Percentiles rank a stretch among this genome's conserved stretches.
phyloP scores from a whole-genome alignment of 2,888 invertebrate genomes.

The Bembecia ichneumoniformis region DNA sequence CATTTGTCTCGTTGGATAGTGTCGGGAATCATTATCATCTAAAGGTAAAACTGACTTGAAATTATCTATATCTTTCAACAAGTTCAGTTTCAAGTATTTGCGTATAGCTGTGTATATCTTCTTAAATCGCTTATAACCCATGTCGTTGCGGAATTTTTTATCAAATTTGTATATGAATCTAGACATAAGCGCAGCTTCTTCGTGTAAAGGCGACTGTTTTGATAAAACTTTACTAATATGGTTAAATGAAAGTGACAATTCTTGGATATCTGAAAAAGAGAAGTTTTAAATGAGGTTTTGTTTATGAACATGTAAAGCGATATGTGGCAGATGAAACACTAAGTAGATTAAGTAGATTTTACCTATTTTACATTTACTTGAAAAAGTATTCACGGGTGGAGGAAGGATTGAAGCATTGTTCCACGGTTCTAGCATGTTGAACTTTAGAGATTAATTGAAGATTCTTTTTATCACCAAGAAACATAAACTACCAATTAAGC shows the following conservation, averaged over 20 bases:
- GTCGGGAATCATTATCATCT: constrained; percentile 32
- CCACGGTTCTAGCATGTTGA: constrained; percentile 48
- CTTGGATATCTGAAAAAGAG: constrained; percentile 36
- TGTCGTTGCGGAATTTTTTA: constrained; percentile 71
- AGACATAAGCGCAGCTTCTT: constrained; percentile 69
- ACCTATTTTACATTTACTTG: constrained; percentile 26
- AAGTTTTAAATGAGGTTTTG: background rate
- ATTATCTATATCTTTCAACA: constrained; percentile 53
- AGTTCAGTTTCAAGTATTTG: constrained; percentile 58
- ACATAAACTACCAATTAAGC: too few species aligned
- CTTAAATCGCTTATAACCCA: constrained; percentile 67
- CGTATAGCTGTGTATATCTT: constrained; percentile 66
- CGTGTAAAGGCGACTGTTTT: constrained; percentile 61
- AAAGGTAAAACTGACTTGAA: constrained; percentile 40
- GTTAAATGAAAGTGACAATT: constrained; percentile 29
- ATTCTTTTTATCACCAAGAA: too few species aligned
- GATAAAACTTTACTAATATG: constrained; percentile 38
- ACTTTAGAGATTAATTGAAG: too few species aligned
- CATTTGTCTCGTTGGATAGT: constrained; percentile 73
- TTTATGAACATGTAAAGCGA: too few species aligned
- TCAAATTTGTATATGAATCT: constrained; percentile 73
- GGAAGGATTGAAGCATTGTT: constrained; percentile 36
- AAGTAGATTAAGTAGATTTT: constrained; percentile 12
- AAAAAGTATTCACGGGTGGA: constrained; percentile 48
- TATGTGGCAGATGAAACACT: background rate